A percentile compares a stretch with the other conserved stretches of the same genome.
Evolutionary conservation across 2,888 invertebrate genomes (phyloP).

Genomic region (Neoascia interrupta): DNA sequence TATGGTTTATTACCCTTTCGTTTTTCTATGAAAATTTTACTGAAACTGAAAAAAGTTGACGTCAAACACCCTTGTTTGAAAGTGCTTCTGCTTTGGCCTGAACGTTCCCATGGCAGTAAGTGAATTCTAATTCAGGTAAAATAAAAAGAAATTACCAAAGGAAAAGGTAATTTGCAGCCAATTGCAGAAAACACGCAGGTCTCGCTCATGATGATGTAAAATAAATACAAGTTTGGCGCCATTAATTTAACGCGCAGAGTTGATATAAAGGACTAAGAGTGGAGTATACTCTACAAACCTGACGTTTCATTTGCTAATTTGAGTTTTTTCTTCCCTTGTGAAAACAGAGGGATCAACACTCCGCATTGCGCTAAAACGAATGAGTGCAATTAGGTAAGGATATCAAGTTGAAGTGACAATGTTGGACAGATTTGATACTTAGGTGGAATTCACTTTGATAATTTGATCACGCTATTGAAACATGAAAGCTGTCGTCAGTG

Average conservation of each 20-base stretch:
- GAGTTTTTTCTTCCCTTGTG: no score
- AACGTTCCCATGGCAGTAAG: slow-evolving; percentile 18
- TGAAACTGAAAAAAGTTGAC: background rate
- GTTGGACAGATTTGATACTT: no score
- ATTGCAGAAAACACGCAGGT: slow-evolving; percentile 39
- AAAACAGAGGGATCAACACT: no score
- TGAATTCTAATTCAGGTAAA: slow-evolving; percentile 4
- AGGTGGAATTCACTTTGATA: no score
- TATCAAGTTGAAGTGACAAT: slow-evolving; percentile 7
- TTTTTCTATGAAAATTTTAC: no score
- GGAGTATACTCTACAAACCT: no score
- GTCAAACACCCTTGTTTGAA: background rate
- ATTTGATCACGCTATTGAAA: no score
- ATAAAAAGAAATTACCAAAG: slow-evolving; percentile 25
- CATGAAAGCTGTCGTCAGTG: no score
- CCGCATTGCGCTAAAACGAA: no score
- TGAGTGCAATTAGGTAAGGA: background rate
- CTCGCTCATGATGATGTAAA: slow-evolving; percentile 4
- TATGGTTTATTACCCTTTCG: slow-evolving; percentile 8
- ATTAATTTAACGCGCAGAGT: background rate
- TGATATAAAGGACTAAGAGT: no score
- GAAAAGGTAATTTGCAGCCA: slow-evolving; percentile 20
- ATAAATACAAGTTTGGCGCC: slow-evolving; percentile 5
- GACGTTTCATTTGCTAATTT: no score
- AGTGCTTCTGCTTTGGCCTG: slow-evolving; percentile 8